Percentiles rank a stretch among this genome's conserved stretches.
Conservation (phyloP, 1,140 invertebrate species). For the Phymorhynchus buccinoides region DNA sequence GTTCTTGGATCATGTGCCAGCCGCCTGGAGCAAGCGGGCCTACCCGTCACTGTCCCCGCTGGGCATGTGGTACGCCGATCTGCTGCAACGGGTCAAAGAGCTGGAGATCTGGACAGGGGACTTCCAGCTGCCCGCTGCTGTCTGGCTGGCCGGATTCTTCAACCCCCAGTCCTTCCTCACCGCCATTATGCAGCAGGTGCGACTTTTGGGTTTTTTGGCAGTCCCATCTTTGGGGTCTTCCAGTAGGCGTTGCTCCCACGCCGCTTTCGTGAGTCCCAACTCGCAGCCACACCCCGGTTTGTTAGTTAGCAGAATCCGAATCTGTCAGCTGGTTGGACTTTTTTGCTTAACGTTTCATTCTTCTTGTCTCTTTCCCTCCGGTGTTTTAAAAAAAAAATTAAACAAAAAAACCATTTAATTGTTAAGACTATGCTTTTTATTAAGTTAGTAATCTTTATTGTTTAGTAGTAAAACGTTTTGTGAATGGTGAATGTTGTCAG, state of each 20-base stretch:
- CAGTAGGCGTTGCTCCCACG: background rate
- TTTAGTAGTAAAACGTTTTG: too few relatives aligned
- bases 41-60: slow-evolving; percentile 92
- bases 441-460: too few relatives aligned
- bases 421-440: too few relatives aligned
- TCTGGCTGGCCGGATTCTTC: slow-evolving; percentile 97
- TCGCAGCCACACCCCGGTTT: too few relatives aligned
- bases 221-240: background rate
- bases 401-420: too few relatives aligned
- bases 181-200: slow-evolving; percentile 97
- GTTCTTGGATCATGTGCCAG: slow-evolving; percentile 93
- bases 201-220: slow-evolving; percentile 74
- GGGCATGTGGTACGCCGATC: slow-evolving; percentile 92
- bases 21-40: slow-evolving; percentile 87
- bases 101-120: slow-evolving; percentile 94
- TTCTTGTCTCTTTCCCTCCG: too few relatives aligned
- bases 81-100: slow-evolving; percentile 88
- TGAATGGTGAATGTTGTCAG: background rate
- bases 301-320: too few relatives aligned
- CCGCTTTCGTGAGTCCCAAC: background rate
- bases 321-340: too few relatives aligned
- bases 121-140: slow-evolving; percentile 90
- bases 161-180: slow-evolving; percentile 96
- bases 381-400: too few relatives aligned
- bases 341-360: too few relatives aligned